These are phyloP conservation scores for Canis aureus DNA, from an alignment of 2,113 vertebrate species.

Conservation along the genomic window DNA sequence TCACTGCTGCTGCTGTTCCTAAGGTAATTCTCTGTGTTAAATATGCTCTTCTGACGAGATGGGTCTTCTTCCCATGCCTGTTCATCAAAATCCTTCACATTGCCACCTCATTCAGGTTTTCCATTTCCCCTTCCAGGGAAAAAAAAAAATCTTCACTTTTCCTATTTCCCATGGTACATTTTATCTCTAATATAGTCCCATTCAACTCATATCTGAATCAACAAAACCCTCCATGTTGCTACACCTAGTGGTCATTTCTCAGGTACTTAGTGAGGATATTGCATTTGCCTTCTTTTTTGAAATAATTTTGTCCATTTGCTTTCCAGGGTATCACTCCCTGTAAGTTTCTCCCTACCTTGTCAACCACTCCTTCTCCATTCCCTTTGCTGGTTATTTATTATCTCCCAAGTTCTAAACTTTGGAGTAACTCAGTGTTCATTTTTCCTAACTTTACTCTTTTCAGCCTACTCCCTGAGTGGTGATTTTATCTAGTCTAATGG, in stretches of 20 bases:
- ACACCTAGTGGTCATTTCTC: background rate
- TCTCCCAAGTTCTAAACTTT: background rate
- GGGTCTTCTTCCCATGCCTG: background rate
- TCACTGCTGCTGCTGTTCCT: background rate
- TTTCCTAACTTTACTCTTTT: conserved; percentile 2
- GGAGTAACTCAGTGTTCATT: background rate
- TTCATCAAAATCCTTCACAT: background rate
- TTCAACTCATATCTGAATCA: background rate
- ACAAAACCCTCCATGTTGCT: background rate
- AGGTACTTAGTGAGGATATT: background rate
- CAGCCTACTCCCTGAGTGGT: background rate
- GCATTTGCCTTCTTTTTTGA: background rate
- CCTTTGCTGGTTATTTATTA: background rate
- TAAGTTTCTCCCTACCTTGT: background rate
- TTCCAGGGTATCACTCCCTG: background rate
- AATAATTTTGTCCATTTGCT: background rate
- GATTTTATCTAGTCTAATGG: background rate
- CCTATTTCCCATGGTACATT: background rate
- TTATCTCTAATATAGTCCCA: background rate
- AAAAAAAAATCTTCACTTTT: background rate
- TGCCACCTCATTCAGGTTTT: background rate
- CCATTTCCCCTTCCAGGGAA: background rate
- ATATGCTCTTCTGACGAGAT: background rate
- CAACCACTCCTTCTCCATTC: background rate
- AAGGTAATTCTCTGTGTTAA: background rate